Conservation (phyloP, 2,113 vertebrate species). For the rabbit (Oryctolagus cuniculus) region mOryCun1.1 NC_091436.1:155794001-155794500, state of each 20-base stretch:
- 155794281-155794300: too few relatives aligned
- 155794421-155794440: too few relatives aligned
- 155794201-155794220: neutral
- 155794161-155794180: neutral
- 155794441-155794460: too few relatives aligned
- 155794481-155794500: conserved; percentile 1
- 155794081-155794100: neutral
- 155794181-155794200: neutral
- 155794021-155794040: neutral
- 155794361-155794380: too few relatives aligned
- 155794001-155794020: neutral
- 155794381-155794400: too few relatives aligned
- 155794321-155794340: too few relatives aligned
- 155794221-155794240: neutral
- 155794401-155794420: too few relatives aligned
- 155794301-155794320: too few relatives aligned
- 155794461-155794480: neutral
- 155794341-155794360: too few relatives aligned
- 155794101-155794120: neutral
- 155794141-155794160: neutral
- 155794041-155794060: neutral
- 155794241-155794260: neutral
- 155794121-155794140: neutral
- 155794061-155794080: conserved; percentile 9
- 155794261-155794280: neutral